Base-by-base conservation (phyloP, 64 coral and sea anemone species). In the Anthopleura sola region DNA sequence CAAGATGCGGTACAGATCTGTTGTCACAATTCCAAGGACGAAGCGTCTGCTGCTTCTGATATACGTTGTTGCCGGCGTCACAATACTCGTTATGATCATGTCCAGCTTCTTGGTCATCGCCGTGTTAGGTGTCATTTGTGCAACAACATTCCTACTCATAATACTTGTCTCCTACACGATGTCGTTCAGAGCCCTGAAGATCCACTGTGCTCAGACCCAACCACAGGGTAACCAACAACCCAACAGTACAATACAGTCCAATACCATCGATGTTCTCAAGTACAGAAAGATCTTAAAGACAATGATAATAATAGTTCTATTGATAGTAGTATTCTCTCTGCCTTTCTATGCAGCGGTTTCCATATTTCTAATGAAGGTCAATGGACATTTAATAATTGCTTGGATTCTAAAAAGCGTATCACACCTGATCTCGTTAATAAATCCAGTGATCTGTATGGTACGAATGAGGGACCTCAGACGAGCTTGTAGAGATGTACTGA, bases 201-300 rank as follows among this genome's bases (percentile, higher is more conserved):
- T 79, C 14, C 37, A 79, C 18, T 79, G 66, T 71, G 20, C 36
- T 79, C 44, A 21, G 44, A 79, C 19, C 20, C 76, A 46, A 26
- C 36, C 36, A 44, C 36, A 79, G 20, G 76, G 44, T 20, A 79
- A 79, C 44, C 37, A 19, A 79, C 66, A 79, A 79, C 44, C 37
- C 20, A 79, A 38, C 76, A 38, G 44, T 44, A 24, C 76, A 79
- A 79, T 23, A 20, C 76, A 79, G 12, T 79, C 76, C 37, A 79
- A 79, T 48, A 6, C 0, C 44, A 44, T 38, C 36, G 36, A 79
- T 79, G 37, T 23, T 71, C 26, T 44, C 20, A 79, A 48, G 31
- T 79, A 79, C 76, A 79, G 44, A 79, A 47, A 79, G 18, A 16
- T 79, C 6, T 26, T 79, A 6, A 79, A 79, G 31, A 79, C 76